Evolutionary conservation across 2,113 vertebrate genomes (phyloP), one percentile per base, ranked within the genome.

Genomic region (Ceratotherium simum): DNA sequence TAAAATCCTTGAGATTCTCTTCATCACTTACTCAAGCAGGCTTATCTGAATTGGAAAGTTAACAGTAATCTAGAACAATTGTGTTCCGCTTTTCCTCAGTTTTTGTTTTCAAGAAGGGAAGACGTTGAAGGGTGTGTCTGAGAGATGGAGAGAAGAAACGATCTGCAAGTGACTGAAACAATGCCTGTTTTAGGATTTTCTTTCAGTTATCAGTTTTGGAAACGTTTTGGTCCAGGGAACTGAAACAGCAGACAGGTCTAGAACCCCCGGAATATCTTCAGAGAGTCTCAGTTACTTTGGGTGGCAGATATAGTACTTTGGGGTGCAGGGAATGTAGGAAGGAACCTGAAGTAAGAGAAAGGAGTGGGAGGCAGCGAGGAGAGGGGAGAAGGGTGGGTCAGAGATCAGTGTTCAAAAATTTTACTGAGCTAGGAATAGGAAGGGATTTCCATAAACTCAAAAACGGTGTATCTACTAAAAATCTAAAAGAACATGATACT

Each of bases 91-190:
- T 58, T 42, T 25, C 36, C 33, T 27, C 72, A 85, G 36, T 58
- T 95, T 95, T 93, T 84, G 56, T 86, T 87, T 91, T 72, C 70
- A 95, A 78, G 48, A 83, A 78, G n/a, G 51, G 64, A 46, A 81
- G 81, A 75, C 36, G 9, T 17, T 2, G 72, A 88, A 42, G 93
- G 25, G 21, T 65, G 42, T 81, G 4, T 93, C 79, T 91, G 70
- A 91, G 83, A 90, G 46, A 39, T 18, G 51, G 70, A 58, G 36
- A 33, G 75, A 60, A 93, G n/a, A 94, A 80, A 70, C 31, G 33
- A 67, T 64, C 27, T 10, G 20, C n/a, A 60, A 23, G 33, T 25
- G 69, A 85, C 72, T 2, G 1, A 21, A 86, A 42, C 42, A 12
- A 0, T 86, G 48, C 82, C 51, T 84, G 31, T 33, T 54, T 90